Evolutionary conservation across 1,140 invertebrate genomes (phyloP).

Genomic region (Aphelinus atriplicis): DNA sequence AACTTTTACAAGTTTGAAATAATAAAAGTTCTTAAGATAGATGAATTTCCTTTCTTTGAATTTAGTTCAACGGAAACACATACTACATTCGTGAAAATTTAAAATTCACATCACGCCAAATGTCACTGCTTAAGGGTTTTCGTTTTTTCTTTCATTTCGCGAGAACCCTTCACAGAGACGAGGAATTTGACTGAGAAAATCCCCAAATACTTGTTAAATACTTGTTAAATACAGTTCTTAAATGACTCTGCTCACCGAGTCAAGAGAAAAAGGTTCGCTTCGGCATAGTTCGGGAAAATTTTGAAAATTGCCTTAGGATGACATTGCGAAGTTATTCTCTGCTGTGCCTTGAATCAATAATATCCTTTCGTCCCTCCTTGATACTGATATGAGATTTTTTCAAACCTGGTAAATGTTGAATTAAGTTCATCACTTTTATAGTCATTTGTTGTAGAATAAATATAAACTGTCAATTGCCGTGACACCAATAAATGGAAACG

Average conservation of each 20-base stretch:
- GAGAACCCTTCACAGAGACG: background rate
- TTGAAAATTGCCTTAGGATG: constrained; percentile 57
- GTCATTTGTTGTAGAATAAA: no score
- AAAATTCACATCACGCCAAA: no score
- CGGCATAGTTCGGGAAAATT: constrained; percentile 48
- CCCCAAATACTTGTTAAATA: background rate
- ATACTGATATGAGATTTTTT: background rate
- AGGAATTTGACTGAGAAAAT: constrained; percentile 25
- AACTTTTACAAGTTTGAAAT: no score
- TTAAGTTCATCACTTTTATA: no score
- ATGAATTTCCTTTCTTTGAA: background rate
- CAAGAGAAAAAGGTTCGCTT: constrained; percentile 42
- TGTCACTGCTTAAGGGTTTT: no score
- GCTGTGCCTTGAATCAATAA: constrained; percentile 55
- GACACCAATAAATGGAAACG: no score
- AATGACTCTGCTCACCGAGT: constrained; percentile 45
- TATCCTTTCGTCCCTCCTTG: constrained; percentile 43
- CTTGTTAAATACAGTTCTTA: constrained; percentile 29
- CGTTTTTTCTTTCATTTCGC: no score
- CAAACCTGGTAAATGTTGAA: no score
- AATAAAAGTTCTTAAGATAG: no score
- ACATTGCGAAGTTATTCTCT: constrained; percentile 52
- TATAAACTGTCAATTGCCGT: no score
- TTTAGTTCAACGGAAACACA: background rate
- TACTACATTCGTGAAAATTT: no score